These are phyloP conservation scores for Harpegnathos saltator DNA, from an alignment of 1,140 invertebrate species.

Conservation along the genomic window DNA sequence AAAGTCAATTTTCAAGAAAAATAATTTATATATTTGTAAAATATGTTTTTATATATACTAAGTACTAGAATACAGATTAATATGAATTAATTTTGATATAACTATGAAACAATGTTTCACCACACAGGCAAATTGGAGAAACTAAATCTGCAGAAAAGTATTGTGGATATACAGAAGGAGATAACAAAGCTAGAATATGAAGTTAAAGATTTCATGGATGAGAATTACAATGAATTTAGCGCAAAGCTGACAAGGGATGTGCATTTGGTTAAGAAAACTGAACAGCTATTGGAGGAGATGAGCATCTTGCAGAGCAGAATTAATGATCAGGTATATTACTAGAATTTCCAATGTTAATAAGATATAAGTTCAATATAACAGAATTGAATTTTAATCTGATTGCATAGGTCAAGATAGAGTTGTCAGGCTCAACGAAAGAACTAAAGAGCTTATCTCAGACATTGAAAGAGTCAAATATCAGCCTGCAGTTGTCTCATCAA, in stretches of 20 bases:
- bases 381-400: conserved; percentile 46
- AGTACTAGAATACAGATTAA: background rate
- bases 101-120: background rate
- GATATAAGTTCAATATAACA: background rate
- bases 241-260: conserved; percentile 85
- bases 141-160: conserved; percentile 84
- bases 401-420: conserved; percentile 86
- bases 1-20: no score
- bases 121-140: conserved; percentile 77
- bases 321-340: conserved; percentile 82
- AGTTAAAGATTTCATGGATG: conserved; percentile 86
- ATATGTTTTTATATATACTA: no score
- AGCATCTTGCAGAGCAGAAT: conserved; percentile 85
- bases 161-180: conserved; percentile 86
- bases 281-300: conserved; percentile 85
- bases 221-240: conserved; percentile 86
- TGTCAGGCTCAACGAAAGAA: conserved; percentile 86
- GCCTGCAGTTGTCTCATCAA: conserved; percentile 85
- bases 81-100: background rate
- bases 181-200: conserved; percentile 87
- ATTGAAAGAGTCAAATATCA: conserved; percentile 86
- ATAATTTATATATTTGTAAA: no score
- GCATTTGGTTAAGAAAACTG: conserved; percentile 84
- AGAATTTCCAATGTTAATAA: background rate
- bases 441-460: conserved; percentile 86